These are phyloP conservation scores for Harpagoxenus sublaevis DNA, from an alignment of 2,888 invertebrate genomes.

Conservation along the genomic window DNA sequence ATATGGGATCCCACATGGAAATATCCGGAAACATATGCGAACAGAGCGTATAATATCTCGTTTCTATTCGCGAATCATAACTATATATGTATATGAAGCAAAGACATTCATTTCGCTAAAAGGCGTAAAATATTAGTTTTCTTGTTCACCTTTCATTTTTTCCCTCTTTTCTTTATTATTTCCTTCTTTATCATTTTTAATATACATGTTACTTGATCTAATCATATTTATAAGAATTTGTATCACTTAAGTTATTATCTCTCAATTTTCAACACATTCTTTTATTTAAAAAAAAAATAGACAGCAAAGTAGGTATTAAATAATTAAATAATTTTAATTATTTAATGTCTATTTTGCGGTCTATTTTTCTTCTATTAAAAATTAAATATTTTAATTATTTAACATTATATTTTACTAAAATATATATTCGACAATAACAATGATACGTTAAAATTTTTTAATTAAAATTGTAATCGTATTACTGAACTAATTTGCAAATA, in stretches of 20 bases:
- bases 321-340: not conserved
- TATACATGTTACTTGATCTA: not conserved
- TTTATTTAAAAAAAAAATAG: not conserved
- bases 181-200: not conserved
- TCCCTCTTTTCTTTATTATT: not conserved
- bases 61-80: not conserved
- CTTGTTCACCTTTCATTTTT: not conserved
- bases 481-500: not conserved
- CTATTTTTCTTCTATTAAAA: too few species aligned
- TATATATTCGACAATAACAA: not conserved
- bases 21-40: slow-evolving; percentile 19
- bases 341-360: too few species aligned
- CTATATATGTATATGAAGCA: not conserved
- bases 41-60: slow-evolving; percentile 8
- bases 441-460: not conserved
- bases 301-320: not conserved
- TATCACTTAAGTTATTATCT: not conserved
- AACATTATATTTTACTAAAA: not conserved
- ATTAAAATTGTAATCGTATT: not conserved
- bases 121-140: slow-evolving; percentile 8
- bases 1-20: not conserved
- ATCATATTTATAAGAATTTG: not conserved
- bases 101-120: slow-evolving; percentile 3
- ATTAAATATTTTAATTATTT: not conserved
- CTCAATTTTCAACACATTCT: not conserved